Evolutionary conservation across 2,888 invertebrate species (phyloP).

Genomic region (Chrysolina oricalcia): DNA sequence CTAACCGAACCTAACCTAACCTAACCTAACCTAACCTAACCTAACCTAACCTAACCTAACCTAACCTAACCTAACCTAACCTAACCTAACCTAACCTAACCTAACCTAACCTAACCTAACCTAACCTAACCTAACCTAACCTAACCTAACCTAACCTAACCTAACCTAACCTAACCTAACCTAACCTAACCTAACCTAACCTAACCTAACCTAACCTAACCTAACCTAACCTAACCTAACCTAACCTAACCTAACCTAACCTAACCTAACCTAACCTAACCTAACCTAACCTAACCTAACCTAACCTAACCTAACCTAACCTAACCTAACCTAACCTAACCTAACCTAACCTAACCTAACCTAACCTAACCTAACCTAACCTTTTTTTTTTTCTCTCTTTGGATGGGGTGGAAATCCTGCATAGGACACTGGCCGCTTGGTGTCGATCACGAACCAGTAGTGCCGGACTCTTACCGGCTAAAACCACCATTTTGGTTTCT

Average conservation of each 20-base stretch:
- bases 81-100: conserved; percentile 17
- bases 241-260: background rate
- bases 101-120: conserved; percentile 35
- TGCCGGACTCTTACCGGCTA: no score
- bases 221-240: conserved; percentile 9
- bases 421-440: no score
- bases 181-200: conserved; percentile 33
- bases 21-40: conserved; percentile 38
- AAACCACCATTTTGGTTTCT: no score
- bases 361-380: conserved; percentile 35
- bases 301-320: conserved; percentile 9
- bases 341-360: conserved; percentile 34
- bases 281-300: conserved; percentile 36
- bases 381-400: no score
- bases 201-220: conserved; percentile 32
- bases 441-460: no score
- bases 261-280: conserved; percentile 34
- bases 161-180: background rate
- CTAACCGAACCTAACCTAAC: conserved; percentile 25
- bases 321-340: background rate
- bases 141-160: background rate
- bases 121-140: conserved; percentile 28
- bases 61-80: no score
- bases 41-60: conserved; percentile 23
- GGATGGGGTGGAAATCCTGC: no score